Percentiles rank a stretch among this genome's conserved stretches.
These are phyloP conservation scores for Platysteira castanea DNA, from an alignment of 2,113 vertebrate genomes.

Conservation along the genomic window DNA sequence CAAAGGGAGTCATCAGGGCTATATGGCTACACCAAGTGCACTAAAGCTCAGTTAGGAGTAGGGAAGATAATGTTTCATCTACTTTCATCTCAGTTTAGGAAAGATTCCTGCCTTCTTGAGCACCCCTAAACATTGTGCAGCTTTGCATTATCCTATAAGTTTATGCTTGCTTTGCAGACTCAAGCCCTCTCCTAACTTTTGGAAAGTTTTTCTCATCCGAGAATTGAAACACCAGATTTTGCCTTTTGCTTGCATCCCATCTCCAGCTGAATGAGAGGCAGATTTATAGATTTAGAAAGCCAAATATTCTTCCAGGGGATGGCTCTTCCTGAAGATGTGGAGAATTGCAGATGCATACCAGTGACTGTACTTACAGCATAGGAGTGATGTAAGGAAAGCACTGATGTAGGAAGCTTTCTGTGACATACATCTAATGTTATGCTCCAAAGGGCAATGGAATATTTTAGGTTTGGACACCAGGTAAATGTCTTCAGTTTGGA, in stretches of 20 bases:
- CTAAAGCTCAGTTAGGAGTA: background rate
- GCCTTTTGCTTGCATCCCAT: background rate
- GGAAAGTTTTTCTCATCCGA: background rate
- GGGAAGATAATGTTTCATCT: background rate
- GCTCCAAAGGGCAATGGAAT: background rate
- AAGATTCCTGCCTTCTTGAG: background rate
- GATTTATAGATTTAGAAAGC: background rate
- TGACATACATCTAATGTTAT: background rate
- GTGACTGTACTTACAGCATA: background rate
- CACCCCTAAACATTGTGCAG: background rate
- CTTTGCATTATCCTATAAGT: background rate
- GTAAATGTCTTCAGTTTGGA: background rate
- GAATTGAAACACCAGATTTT: background rate
- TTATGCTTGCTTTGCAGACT: background rate
- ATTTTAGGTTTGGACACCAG: background rate
- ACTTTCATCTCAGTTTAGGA: background rate
- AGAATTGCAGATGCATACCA: background rate
- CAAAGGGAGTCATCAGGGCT: background rate
- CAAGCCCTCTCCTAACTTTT: background rate
- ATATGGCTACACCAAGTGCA: background rate
- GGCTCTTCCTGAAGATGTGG: background rate
- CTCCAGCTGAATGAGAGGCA: background rate
- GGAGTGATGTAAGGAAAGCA: background rate
- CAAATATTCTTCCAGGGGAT: background rate
- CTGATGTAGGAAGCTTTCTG: background rate